Conservation (phyloP, 2,113 vertebrate species). For the Furnarius figulus region DNA sequence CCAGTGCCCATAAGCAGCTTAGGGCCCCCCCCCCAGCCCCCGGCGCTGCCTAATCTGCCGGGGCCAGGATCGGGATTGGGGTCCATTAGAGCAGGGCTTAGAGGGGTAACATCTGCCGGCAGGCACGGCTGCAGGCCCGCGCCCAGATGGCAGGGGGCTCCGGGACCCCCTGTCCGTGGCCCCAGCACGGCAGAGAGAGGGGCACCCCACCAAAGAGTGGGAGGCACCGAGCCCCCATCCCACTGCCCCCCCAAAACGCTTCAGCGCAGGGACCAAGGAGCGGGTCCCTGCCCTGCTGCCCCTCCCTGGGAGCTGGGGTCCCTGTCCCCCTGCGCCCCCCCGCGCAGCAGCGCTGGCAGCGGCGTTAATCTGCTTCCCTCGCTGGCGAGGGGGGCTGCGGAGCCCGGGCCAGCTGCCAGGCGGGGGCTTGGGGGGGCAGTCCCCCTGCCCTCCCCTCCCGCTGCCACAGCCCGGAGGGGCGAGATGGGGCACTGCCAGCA, state of each 20-base stretch:
- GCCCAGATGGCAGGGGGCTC: not conserved
- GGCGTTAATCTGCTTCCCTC: slow-evolving; percentile 4
- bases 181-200: rapidly evolving
- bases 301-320: not conserved
- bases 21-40: not conserved
- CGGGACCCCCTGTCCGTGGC: not conserved
- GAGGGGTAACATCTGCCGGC: slow-evolving; percentile 46
- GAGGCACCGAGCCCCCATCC: rapidly evolving
- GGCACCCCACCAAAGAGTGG: rapidly evolving
- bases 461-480: too few species aligned
- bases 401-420: not conserved
- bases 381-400: not conserved
- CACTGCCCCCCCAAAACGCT: rapidly evolving
- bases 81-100: slow-evolving; percentile 20
- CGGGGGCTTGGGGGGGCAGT: not conserved
- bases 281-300: rapidly evolving
- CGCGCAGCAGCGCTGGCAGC: not conserved
- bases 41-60: not conserved
- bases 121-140: not conserved
- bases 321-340: not conserved
- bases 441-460: not conserved
- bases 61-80: not conserved
- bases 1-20: not conserved
- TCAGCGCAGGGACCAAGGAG: rapidly evolving
- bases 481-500: not conserved